Evolutionary conservation across 1,140 invertebrate genomes (phyloP).

Genomic region (Ceratina australensis): DNA sequence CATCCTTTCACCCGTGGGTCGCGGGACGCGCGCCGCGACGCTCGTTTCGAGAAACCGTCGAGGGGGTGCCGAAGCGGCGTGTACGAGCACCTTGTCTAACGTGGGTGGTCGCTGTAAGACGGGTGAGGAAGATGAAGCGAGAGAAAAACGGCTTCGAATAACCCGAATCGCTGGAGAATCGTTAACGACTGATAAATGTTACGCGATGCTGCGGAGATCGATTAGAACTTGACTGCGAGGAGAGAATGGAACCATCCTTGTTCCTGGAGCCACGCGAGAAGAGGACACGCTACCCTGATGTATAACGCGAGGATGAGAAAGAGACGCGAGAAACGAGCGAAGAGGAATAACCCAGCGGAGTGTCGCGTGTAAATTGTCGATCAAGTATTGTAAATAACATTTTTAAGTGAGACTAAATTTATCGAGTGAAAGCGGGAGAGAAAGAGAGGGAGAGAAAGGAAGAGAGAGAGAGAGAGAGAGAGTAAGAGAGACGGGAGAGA

Average conservation of each 20-base stretch:
- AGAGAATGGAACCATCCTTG: not conserved
- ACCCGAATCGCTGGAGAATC: not conserved
- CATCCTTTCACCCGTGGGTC: not conserved
- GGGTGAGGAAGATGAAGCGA: too few species aligned
- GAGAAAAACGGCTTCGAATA: not conserved
- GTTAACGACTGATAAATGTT: not conserved
- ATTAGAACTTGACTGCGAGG: not conserved
- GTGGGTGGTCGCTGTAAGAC: not conserved
- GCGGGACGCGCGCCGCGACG: conserved; percentile 6
- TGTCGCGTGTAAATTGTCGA: conserved; percentile 56
- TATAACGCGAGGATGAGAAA: not conserved
- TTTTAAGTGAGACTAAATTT: conserved; percentile 59
- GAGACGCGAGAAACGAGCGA: conserved; percentile 20
- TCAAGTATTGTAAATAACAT: conserved; percentile 58
- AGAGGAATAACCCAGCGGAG: not conserved
- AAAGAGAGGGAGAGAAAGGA: not conserved
- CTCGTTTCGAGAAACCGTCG: not conserved
- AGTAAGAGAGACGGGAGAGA: not conserved
- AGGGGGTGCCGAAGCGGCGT: conserved; percentile 2
- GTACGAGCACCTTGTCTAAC: not conserved
- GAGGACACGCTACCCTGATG: not conserved
- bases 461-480: not conserved
- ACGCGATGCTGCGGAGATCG: not conserved
- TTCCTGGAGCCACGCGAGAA: not conserved
- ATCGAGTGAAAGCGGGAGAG: conserved; percentile 19